Evolutionary conservation across 2,797 vertebrate genomes (phyloP), one percentile per base, ranked within the genome.

Genomic region (Gymnoscopelus microlampas): DNA sequence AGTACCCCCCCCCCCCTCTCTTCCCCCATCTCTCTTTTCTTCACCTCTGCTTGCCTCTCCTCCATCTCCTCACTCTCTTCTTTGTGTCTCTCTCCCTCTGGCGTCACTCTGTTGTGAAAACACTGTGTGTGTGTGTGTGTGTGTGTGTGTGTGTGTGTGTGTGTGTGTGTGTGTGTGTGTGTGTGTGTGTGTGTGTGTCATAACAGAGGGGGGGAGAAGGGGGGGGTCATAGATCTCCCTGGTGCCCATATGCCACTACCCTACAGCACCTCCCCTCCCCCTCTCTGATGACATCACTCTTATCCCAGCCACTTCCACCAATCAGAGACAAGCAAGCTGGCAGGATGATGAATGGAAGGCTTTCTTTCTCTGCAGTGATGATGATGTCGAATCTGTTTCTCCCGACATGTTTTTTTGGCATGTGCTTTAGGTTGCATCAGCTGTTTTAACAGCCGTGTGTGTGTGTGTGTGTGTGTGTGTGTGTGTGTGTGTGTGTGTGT

Each of bases 321-420:
- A 80, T 91, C 79, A 58, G 44, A 74, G 51, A 77, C 47, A 0
- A 68, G 67, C 47, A 0, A 68, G 67, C 58, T 68, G 23, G 64
- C 57, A 29, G 19, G 62, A 72, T 29, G 26, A 87, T 84, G 79
- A 91, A 89, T 82, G 68, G 80, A 80, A 24, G 61, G 74, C 87
- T 83, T 82, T 89, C 61, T 79, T 73, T 70, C 61, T 0, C 70
- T 1, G 71, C 69, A 75, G 57, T 79, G 77, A 84, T 84, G 84
- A 84, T 83, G 84, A 29, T 29, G 26, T 29, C 26, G 26, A 29
- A 29, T 15, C 24, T 24, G 29, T 32, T 49, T 53, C 56, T 56
- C 54, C 24, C 26, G 8, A 73, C 66, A 61, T 60, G 68, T 71
- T 71, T 69, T 78, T 73, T 26, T 62, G 53, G 72, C 13, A 10